A percentile compares a stretch with the other conserved stretches of the same genome.
These are phyloP conservation scores for Tinea trinotella DNA, from an alignment of 2,888 invertebrate genomes.

Conservation along the genomic window DNA sequence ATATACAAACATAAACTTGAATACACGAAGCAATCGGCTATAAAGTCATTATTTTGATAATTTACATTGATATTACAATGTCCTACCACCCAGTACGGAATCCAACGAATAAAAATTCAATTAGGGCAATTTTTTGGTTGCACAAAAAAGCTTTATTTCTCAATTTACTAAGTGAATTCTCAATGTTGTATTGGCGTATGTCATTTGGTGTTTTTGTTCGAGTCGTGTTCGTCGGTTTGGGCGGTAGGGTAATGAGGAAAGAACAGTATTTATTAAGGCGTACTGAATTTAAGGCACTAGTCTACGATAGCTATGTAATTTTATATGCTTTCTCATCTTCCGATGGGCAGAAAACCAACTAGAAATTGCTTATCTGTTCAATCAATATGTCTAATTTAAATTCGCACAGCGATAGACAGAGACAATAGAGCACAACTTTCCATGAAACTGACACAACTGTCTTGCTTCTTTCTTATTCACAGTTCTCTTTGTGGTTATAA, in stretches of 20 bases:
- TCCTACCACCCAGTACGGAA: slow-evolving; percentile 50
- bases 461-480: too few species aligned
- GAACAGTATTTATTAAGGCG: slow-evolving; percentile 56
- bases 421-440: too few species aligned
- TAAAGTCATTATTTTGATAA: slow-evolving; percentile 9
- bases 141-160: slow-evolving; percentile 58
- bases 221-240: slow-evolving; percentile 49
- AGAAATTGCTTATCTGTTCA: too few species aligned
- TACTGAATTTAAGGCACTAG: slow-evolving; percentile 33
- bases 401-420: too few species aligned
- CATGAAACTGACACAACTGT: too few species aligned
- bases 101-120: slow-evolving; percentile 65
- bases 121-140: slow-evolving; percentile 55
- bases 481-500: too few species aligned
- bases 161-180: slow-evolving; percentile 63
- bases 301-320: too few species aligned
- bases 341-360: too few species aligned
- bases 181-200: slow-evolving; percentile 46
- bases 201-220: slow-evolving; percentile 63
- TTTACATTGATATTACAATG: slow-evolving; percentile 38
- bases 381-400: too few species aligned
- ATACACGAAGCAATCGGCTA: not conserved
- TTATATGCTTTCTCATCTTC: too few species aligned
- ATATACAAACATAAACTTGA: not conserved
- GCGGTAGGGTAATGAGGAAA: slow-evolving; percentile 65